These are phyloP conservation scores for Aix galericulata DNA, from an alignment of 2,113 vertebrate species.

Conservation along the genomic window DNA sequence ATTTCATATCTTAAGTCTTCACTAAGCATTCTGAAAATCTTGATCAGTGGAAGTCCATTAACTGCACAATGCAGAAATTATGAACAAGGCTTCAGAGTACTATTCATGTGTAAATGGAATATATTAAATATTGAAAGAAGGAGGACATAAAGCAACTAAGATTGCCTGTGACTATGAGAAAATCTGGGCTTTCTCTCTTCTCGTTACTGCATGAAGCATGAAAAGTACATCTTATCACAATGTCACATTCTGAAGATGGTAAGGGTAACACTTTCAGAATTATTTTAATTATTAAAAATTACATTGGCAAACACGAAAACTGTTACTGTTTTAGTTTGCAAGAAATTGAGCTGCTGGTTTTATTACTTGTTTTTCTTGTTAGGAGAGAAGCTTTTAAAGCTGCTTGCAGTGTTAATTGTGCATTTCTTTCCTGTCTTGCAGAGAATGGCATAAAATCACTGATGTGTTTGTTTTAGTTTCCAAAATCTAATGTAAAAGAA, in stretches of 20 bases:
- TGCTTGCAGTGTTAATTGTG: constrained; percentile 64
- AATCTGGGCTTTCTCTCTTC: not conserved
- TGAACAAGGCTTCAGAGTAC: not conserved
- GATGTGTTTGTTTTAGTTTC: constrained; percentile 74
- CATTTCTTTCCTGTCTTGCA: constrained; percentile 67
- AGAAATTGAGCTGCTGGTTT: constrained; percentile 34
- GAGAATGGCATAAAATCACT: constrained; percentile 76
- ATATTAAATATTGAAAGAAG: not conserved
- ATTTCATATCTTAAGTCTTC: not conserved
- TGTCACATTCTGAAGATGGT: not conserved
- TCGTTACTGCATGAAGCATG: not conserved
- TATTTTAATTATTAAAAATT: constrained; percentile 28
- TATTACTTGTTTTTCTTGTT: constrained; percentile 57
- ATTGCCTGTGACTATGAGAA: not conserved
- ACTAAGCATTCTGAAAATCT: not conserved
- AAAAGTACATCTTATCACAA: not conserved
- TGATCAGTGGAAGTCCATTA: not conserved
- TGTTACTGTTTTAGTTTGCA: constrained; percentile 33
- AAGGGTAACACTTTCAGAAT: not conserved
- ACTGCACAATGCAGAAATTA: not conserved
- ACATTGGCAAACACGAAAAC: constrained; percentile 7
- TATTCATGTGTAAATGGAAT: not conserved
- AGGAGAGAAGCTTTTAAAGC: constrained; percentile 58
- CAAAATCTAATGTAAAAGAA: constrained; percentile 71
- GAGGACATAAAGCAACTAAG: not conserved